phyloP scores from a whole-genome alignment of 2,113 vertebrate species.

The Danionella cerebrum region DNA sequence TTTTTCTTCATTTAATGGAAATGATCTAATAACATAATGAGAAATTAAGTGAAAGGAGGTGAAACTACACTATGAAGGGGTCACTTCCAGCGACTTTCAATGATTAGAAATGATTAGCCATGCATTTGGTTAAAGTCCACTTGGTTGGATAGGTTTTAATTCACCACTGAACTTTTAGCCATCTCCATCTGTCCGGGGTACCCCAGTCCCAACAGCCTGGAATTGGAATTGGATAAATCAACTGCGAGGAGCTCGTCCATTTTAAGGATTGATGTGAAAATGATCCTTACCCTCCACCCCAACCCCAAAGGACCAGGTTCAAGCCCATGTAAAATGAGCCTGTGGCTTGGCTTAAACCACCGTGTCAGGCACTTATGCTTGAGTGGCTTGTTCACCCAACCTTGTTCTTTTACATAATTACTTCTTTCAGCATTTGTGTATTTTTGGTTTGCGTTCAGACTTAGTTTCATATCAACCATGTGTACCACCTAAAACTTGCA shows the following conservation, averaged over 20 bases:
- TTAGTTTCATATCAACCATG: constrained; percentile 1
- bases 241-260: constrained; percentile 47
- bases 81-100: constrained; percentile 54
- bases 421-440: constrained; percentile 17
- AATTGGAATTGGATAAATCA: constrained; percentile 50
- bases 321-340: constrained; percentile 59
- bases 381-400: background rate
- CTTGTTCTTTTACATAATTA: background rate
- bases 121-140: constrained; percentile 49
- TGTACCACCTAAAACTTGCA: no score
- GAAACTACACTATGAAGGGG: constrained; percentile 49
- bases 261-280: constrained; percentile 58
- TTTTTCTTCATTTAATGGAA: no score
- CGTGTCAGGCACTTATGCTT: background rate
- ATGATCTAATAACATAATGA: no score
- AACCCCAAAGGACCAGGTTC: constrained; percentile 47
- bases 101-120: constrained; percentile 60
- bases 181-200: constrained; percentile 38
- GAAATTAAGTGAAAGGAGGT: constrained; percentile 32
- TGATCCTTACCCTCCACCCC: constrained; percentile 45
- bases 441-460: constrained; percentile 14
- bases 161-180: constrained; percentile 44
- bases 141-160: constrained; percentile 17
- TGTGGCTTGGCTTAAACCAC: constrained; percentile 43
- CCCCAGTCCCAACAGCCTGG: constrained; percentile 38